Base-by-base conservation (phyloP, 1,140 invertebrate genomes). In the Pissodes strobi region DNA sequence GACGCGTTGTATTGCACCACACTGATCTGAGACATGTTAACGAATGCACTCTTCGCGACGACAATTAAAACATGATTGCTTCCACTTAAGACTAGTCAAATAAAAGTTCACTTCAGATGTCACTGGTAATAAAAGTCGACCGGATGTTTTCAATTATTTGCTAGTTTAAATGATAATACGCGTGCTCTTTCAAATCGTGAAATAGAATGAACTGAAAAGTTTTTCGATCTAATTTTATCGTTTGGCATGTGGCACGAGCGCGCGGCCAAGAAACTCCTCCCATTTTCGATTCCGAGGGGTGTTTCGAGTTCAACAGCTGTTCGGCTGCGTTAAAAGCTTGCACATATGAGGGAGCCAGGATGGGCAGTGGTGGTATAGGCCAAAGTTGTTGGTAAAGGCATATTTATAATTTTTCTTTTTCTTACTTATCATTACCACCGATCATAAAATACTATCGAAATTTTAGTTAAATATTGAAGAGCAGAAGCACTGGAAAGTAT, bases 171-270 rank as follows among this genome's bases (percentile, higher is more conserved):
- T 12, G 52, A n/a, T 13, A 17, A 15, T 19, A 57, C 68, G 70
- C 68, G 70, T 72, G 68, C 66, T 55, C 27, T 48, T 63, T 56
- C 25, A 58, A 64, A 38, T 63, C 55, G 37, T 25, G 48, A 67
- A 56, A 49, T 48, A 56, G 57, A 74, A 67, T 67, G 70, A 64
- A 72, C 68, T 64, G 64, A 63, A n/a, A 66, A 64, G 51, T 66
- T 56, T 52, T 56, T 52, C 55, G 64, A 51, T 66, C 67, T 66
- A 74, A 74, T 74, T 74, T 70, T 61, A 67, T 65, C 66, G 48
- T 66, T 72, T 69, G 55, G 69, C 70, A 70, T 67, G 68, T 68
- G 70, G 72, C 70, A 70, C 68, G 68, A 68, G 68, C 67, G 63
- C 63, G 64, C 62, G 66, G 66, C 60, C 63, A 66, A 69, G 52